Base-by-base conservation (phyloP, 2,888 invertebrate genomes). In the Sphaerophoria taeniata region DNA sequence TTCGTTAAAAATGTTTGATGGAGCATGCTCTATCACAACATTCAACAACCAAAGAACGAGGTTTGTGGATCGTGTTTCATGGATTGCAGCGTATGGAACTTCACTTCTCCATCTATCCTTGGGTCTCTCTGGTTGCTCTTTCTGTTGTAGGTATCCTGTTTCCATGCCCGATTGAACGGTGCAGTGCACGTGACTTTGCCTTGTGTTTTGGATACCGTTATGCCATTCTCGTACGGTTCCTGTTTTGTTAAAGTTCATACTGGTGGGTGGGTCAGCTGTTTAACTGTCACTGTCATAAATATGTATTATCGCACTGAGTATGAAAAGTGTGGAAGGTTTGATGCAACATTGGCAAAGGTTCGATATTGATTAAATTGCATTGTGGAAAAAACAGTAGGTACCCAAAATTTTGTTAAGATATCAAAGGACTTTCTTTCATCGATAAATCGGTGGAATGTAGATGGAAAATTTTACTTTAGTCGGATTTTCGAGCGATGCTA, bases 21-120 rank as follows among this genome's bases (percentile, higher is more conserved):
- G 58, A 58, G 58, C 58, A 58, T 58, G 58, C 58, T 58, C 58
- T 39, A 14, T 56, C 56, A 39, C 16, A 58, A 16, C 16, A 58
- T 12, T 39, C 58, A 4, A 58, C 36, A 36, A 6, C 12, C 16
- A 0, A 6, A 16, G 39, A 9, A 43, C n/a, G n/a, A n/a, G n/a
- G n/a, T n/a, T 43, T 49, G 3, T 49, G 58, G 56, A 56, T 16
- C 36, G 16, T 56, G 5, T 56, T 56, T 56, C 7, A 24, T 51
- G 39, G 34, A 7, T 34, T 56, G n/a, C 39, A 43, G 39, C 11
- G n/a, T 36, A 36, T 56, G 56, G 58, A 58, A 58, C 36, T 9
- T 58, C 11, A 39, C 1, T 34, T 39, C 16, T 58, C 11, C 39
- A 5, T 39, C 12, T 16, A 14, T 36, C 36, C 7, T 4, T 43